Evolutionary conservation across 2,113 vertebrate genomes (phyloP).

Genomic region (Antigone vipio): DNA sequence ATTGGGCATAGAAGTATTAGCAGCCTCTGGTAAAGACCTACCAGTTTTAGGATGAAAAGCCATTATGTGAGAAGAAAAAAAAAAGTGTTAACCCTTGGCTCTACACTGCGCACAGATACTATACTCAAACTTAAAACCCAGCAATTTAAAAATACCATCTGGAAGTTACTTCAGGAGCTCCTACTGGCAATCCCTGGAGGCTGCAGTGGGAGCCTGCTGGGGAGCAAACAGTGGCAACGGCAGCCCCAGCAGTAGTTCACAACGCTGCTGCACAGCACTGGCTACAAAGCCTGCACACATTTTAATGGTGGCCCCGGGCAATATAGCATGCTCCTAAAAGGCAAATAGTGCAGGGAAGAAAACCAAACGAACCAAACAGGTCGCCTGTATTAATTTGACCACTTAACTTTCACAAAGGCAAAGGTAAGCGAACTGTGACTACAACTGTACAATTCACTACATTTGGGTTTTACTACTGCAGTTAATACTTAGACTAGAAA

Average conservation of each 20-base stretch:
- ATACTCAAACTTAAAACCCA: background rate
- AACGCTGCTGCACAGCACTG: rapidly evolving
- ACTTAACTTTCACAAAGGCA: background rate
- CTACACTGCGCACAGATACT: background rate
- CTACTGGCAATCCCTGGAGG: background rate
- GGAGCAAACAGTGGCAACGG: background rate
- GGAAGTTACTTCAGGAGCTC: background rate
- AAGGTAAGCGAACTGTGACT: background rate
- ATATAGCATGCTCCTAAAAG: background rate
- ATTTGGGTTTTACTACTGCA: background rate
- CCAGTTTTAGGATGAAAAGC: background rate
- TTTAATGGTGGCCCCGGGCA: background rate
- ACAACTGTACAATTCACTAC: background rate
- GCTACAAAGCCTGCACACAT: background rate
- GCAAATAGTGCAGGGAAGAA: background rate
- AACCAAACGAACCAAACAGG: background rate
- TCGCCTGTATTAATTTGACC: background rate
- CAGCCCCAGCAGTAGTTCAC: background rate
- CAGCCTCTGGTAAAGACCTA: background rate
- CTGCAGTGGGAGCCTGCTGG: background rate
- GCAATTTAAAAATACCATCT: background rate
- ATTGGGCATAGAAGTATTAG: background rate
- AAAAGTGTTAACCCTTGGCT: background rate
- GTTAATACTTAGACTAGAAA: background rate
- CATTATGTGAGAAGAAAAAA: background rate